These are phyloP conservation scores for Harpagifer antarcticus DNA, from an alignment of 2,797 vertebrate genomes.

Conservation along the genomic window DNA sequence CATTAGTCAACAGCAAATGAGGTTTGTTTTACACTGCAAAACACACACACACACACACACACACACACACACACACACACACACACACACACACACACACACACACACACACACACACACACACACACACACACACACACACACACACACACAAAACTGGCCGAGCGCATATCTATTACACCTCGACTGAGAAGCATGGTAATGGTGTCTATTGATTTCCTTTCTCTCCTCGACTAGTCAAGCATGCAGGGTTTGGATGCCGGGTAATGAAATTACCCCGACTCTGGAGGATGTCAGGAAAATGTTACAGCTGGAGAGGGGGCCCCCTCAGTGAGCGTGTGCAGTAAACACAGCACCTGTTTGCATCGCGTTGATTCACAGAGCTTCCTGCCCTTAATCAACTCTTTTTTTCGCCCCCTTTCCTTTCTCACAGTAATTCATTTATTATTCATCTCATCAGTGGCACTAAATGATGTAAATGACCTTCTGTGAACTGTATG, in stretches of 20 bases:
- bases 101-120: slow-evolving; percentile 47
- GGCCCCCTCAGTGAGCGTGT: slow-evolving; percentile 35
- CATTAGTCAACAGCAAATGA: slow-evolving; percentile 80
- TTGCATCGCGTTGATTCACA: slow-evolving; percentile 53
- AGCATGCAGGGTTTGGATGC: slow-evolving; percentile 75
- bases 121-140: slow-evolving; percentile 50
- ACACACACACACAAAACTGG: not conserved
- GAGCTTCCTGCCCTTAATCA: slow-evolving; percentile 69
- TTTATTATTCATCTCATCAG: slow-evolving; percentile 82
- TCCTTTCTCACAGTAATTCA: slow-evolving; percentile 61
- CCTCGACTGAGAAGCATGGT: slow-evolving; percentile 71
- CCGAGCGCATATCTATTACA: slow-evolving; percentile 65
- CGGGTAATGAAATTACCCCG: slow-evolving; percentile 77
- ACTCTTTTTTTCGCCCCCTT: not conserved
- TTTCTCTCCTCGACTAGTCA: slow-evolving; percentile 64
- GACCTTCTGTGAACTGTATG: slow-evolving; percentile 76
- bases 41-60: slow-evolving; percentile 54
- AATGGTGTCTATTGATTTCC: slow-evolving; percentile 82
- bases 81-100: slow-evolving; percentile 53
- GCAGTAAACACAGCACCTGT: slow-evolving; percentile 73
- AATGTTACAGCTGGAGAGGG: slow-evolving; percentile 59
- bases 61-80: slow-evolving; percentile 47
- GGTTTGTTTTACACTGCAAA: slow-evolving; percentile 73
- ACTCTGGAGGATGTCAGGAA: slow-evolving; percentile 67
- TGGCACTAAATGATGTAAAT: slow-evolving; percentile 75